Conservation (phyloP, 2,888 invertebrate genomes). For the Leucophora obtusa region DNA sequence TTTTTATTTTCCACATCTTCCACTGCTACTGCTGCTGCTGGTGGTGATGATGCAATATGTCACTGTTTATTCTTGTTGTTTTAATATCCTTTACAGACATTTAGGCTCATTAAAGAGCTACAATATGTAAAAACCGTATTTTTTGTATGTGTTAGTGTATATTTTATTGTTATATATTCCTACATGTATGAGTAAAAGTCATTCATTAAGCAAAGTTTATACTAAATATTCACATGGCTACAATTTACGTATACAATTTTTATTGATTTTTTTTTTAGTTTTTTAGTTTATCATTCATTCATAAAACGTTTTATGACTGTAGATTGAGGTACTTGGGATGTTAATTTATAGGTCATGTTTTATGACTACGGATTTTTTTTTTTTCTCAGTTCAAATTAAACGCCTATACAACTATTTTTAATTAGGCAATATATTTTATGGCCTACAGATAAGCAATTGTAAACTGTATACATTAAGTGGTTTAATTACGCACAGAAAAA, state of each 20-base stretch:
- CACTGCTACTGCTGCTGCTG: constrained; percentile 5
- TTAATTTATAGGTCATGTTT: constrained; percentile 58
- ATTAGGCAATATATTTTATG: no score
- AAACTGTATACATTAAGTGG: no score
- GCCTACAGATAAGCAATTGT: no score
- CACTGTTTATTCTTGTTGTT: constrained; percentile 37
- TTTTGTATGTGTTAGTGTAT: background rate
- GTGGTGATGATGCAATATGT: constrained; percentile 49
- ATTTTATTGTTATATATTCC: background rate
- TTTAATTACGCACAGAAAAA: no score
- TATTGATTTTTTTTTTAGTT: constrained; percentile 48
- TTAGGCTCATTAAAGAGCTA: constrained; percentile 57
- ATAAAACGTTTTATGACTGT: constrained; percentile 35
- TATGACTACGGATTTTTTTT: constrained; percentile 4
- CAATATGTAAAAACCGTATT: background rate
- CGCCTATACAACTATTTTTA: no score
- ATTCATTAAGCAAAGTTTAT: constrained; percentile 61
- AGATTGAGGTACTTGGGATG: background rate
- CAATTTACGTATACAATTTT: constrained; percentile 37
- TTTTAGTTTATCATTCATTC: constrained; percentile 49
- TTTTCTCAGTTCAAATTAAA: no score
- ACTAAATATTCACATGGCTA: constrained; percentile 28
- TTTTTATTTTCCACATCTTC: background rate
- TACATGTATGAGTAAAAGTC: constrained; percentile 44
- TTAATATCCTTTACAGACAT: constrained; percentile 58